phyloP scores from a whole-genome alignment of 53 echinoderm and acorn worm genomes.

The Paracentrotus lividus region DNA sequence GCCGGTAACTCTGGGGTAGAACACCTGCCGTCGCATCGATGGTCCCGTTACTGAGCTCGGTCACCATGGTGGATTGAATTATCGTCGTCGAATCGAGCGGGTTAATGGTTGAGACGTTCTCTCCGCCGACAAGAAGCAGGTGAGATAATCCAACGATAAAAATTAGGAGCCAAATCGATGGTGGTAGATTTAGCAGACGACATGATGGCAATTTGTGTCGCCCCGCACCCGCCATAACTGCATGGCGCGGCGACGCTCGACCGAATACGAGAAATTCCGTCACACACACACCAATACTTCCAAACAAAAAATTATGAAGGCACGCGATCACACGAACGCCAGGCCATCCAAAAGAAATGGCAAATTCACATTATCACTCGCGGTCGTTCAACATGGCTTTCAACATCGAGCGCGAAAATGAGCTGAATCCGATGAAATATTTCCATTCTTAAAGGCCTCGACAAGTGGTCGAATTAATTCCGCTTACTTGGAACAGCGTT shows the following conservation, averaged over 20 bases:
- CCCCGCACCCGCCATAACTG: slow-evolving; percentile 34
- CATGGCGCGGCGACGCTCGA: slow-evolving; percentile 49
- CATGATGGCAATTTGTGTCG: not conserved
- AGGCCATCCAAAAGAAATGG: slow-evolving; percentile 47
- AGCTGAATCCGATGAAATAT: not conserved
- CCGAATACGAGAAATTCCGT: slow-evolving; percentile 30
- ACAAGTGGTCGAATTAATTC: slow-evolving; percentile 41
- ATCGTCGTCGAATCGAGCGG: slow-evolving; percentile 9
- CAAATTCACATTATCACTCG: slow-evolving; percentile 30
- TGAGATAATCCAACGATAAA: slow-evolving; percentile 36
- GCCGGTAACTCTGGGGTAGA: slow-evolving; percentile 68
- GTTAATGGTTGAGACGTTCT: not conserved
- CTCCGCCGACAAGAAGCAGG: not conserved
- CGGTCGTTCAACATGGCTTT: not conserved
- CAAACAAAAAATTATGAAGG: slow-evolving; percentile 45
- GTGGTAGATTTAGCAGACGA: slow-evolving; percentile 22
- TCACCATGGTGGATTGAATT: not conserved
- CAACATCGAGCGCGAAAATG: not conserved
- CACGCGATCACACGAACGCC: slow-evolving; percentile 67
- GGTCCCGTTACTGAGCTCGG: not conserved
- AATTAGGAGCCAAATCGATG: not conserved
- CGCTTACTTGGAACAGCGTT: not conserved
- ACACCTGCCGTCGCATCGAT: not conserved
- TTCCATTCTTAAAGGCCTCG: slow-evolving; percentile 51
- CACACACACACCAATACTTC: slow-evolving; percentile 39